Evolutionary conservation across 2,888 invertebrate species (phyloP).

Genomic region (Penaeus monodon): DNA sequence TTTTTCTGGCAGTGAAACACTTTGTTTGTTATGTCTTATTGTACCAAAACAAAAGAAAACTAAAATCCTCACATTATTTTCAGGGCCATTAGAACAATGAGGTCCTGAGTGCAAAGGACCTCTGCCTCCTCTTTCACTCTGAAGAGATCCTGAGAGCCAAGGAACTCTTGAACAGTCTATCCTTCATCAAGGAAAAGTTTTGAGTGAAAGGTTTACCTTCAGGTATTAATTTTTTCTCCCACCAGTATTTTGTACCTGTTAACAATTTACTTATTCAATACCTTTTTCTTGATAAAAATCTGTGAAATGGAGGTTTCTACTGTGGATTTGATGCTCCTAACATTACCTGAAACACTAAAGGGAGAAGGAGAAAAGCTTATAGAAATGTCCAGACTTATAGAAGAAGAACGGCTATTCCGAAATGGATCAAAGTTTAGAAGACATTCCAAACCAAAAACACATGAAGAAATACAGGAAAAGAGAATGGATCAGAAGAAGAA

Average conservation of each 20-base stretch:
- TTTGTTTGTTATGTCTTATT: no score
- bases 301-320: slow-evolving; percentile 5
- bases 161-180: background rate
- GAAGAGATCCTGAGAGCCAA: slow-evolving; percentile 2
- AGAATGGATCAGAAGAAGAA: background rate
- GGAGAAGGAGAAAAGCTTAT: slow-evolving; percentile 9
- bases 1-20: no score
- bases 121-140: background rate
- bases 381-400: background rate
- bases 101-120: slow-evolving; percentile 41
- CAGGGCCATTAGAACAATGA: background rate
- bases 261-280: no score
- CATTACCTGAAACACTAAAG: slow-evolving; percentile 23
- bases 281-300: background rate
- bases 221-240: background rate
- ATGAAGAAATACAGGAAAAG: background rate
- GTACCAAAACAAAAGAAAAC: no score
- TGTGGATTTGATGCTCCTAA: slow-evolving; percentile 16
- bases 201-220: background rate
- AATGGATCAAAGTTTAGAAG: slow-evolving; percentile 3
- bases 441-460: background rate
- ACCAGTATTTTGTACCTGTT: background rate
- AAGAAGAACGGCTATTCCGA: slow-evolving; percentile 25
- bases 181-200: background rate
- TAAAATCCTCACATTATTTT: background rate